Evolutionary conservation across 2,797 vertebrate genomes (phyloP).

Genomic region (Dryobates pubescens): DNA sequence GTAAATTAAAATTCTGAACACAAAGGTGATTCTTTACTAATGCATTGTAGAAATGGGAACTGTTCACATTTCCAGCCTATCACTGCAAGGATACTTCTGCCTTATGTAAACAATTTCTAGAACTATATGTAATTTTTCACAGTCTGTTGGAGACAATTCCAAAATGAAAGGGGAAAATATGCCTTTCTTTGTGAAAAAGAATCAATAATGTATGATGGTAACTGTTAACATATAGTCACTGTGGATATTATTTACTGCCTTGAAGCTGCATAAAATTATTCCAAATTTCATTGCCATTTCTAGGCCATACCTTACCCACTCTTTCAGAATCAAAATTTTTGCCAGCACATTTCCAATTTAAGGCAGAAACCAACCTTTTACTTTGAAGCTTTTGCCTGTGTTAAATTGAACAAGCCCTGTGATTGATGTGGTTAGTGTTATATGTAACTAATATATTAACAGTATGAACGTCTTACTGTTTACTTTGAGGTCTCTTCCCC

Average conservation of each 20-base stretch:
- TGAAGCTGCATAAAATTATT: not conserved
- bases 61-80: not conserved
- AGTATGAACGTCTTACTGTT: not conserved
- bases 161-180: not conserved
- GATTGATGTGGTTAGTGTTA: not conserved
- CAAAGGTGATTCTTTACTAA: not conserved
- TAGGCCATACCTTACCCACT: not conserved
- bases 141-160: not conserved
- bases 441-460: not conserved
- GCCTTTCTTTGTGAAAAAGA: not conserved
- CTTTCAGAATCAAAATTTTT: slow-evolving; percentile 1
- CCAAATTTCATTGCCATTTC: not conserved
- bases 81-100: not conserved
- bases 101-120: slow-evolving; percentile 17
- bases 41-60: not conserved
- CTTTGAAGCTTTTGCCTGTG: not conserved
- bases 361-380: not conserved
- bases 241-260: not conserved
- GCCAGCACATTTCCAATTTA: not conserved
- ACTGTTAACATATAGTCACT: not conserved
- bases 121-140: slow-evolving; percentile 14
- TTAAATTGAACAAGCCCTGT: not conserved
- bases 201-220: slow-evolving; percentile 3
- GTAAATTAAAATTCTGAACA: slow-evolving; percentile 9
- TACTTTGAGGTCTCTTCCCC: not conserved